phyloP scores from a whole-genome alignment of 2,888 invertebrate species.

The Cyclophora punctaria region DNA sequence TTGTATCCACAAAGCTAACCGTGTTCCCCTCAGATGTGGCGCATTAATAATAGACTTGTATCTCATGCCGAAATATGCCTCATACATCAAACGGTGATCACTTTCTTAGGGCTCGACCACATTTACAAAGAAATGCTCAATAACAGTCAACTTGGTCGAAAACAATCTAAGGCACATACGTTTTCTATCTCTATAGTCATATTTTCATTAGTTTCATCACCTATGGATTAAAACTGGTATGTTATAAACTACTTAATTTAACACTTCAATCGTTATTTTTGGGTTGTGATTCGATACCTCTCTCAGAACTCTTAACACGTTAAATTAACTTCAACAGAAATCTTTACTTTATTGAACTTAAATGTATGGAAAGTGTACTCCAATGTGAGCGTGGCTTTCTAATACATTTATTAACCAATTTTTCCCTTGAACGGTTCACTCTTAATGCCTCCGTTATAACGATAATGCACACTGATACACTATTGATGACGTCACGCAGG shows the following conservation, averaged over 20 bases:
- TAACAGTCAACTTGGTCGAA: no score
- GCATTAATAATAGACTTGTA: constrained; percentile 45
- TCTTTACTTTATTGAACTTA: no score
- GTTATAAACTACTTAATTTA: no score
- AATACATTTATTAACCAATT: constrained; percentile 66
- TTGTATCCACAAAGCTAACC: constrained; percentile 2
- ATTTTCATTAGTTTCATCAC: no score
- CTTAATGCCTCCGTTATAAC: constrained; percentile 61
- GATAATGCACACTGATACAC: constrained; percentile 60
- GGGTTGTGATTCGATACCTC: no score
- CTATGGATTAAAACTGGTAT: no score
- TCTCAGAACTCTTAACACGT: no score
- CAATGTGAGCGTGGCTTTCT: constrained; percentile 23
- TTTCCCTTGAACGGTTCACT: constrained; percentile 63
- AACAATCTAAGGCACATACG: no score
- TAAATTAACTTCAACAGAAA: no score
- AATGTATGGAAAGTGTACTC: background rate
- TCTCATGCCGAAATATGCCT: constrained; percentile 24
- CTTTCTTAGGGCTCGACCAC: constrained; percentile 19
- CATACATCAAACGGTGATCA: constrained; percentile 33
- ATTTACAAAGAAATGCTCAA: no score
- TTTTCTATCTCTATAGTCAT: no score
- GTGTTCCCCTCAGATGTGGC: constrained; percentile 4
- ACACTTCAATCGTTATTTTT: no score
- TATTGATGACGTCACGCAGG: constrained; percentile 49